Base-by-base conservation (phyloP, 1,140 invertebrate genomes). In the Marisa cornuarietis region DNA sequence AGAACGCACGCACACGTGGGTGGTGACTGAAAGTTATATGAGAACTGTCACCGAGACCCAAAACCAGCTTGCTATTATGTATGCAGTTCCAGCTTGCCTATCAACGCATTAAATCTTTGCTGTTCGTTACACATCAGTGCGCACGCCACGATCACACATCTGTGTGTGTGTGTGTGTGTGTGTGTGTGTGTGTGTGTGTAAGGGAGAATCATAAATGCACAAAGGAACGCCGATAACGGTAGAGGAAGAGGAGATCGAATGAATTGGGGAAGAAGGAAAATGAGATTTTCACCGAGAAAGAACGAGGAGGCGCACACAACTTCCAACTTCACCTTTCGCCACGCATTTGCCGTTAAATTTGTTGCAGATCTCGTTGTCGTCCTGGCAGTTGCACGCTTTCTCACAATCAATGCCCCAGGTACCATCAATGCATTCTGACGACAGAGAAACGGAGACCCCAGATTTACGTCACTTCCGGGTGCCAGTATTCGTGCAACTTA, bases 341-440 rank as follows among this genome's bases (percentile, higher is more conserved):
- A 24, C 13, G 65, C 65, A 68, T 18, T 22, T 68, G 65, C 65
- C 65, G 65, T 68, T 11, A 22, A 68, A 68, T 31, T 68, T 68
- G 22, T 68, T 68, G 65, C 65, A 68, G 11, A 68, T n/a, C 26
- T 68, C 65, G 65, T 68, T 68, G n/a, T n/a, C 11, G 65, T 68
- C 65, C 22, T 68, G n/a, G 26, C 65, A 68, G 10, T 9, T n/a
- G 65, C 65, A 68, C 1, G 65, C 65, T 1, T 1, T 1, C 26
- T 2, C 65, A 10, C 65, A 68, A 11, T 68, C 65, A 13, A 1
- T 68, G 22, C 65, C 65, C 65, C 65, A 68, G 1, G 65, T 68
- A 13, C 65, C 65, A 11, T 68, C 65, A 11, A 68, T 31, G 65
- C 65, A 68, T 1, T 18, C 65, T 68, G 65, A 6, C 54, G 54